Percentiles rank a stretch among this genome's conserved stretches.
These are phyloP conservation scores for Morone saxatilis DNA, from an alignment of 2,113 vertebrate genomes.

Conservation along the genomic window DNA sequence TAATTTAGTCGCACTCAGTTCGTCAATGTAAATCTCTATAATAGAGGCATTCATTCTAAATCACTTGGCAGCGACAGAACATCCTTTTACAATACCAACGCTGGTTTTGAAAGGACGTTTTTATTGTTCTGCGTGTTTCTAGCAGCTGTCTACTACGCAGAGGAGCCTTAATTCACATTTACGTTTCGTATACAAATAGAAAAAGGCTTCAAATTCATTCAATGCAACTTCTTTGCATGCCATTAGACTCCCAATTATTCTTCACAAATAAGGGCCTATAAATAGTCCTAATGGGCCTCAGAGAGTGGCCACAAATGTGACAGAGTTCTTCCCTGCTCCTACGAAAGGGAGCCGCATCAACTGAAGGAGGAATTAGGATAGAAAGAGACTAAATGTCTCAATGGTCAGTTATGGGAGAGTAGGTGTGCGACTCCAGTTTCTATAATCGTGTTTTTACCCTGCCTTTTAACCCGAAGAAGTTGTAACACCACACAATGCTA, in stretches of 20 bases:
- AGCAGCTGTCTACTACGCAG: not conserved
- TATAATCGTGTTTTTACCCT: not conserved
- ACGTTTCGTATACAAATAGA: not conserved
- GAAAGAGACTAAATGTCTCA: slow-evolving; percentile 4
- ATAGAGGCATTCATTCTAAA: too few relatives aligned
- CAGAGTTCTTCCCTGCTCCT: not conserved
- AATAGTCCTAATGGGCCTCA: slow-evolving; percentile 14
- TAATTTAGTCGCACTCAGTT: too few relatives aligned
- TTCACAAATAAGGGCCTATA: slow-evolving; percentile 10
- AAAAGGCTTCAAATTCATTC: not conserved
- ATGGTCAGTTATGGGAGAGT: slow-evolving; percentile 22
- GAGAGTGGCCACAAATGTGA: slow-evolving; percentile 3
- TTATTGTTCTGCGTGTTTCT: not conserved
- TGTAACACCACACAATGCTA: slow-evolving; percentile 3
- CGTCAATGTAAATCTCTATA: too few relatives aligned
- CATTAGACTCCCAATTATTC: not conserved
- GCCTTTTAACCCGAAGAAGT: not conserved
- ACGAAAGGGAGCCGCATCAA: not conserved
- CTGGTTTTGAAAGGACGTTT: not conserved
- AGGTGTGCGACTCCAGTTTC: not conserved
- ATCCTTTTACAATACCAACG: too few relatives aligned
- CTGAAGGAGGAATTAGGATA: slow-evolving; percentile 35
- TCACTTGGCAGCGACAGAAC: too few relatives aligned
- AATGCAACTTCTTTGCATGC: not conserved
- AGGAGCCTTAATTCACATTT: not conserved